Base-by-base conservation (phyloP, 2,113 vertebrate genomes). In the Isichthys henryi region DNA sequence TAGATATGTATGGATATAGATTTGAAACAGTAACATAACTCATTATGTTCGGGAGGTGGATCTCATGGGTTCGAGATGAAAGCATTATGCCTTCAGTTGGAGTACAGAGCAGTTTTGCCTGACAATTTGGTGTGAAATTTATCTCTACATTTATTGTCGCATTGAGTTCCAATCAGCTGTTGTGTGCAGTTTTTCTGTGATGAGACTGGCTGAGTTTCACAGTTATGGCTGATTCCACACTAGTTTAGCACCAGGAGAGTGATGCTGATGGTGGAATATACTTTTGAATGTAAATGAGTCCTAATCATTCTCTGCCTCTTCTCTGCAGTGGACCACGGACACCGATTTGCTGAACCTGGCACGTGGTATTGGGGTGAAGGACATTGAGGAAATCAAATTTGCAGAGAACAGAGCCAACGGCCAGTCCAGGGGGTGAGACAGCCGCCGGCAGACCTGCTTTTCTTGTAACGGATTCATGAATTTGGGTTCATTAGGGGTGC, bases 381-480 rank as follows among this genome's bases (percentile, higher is more conserved):
- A 99, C 17, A 95, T 98, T 5, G 93, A 95, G 92, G 97, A 99
- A 62, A 94, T 99, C 87, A 98, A 97, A 91, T 99, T 99, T 66
- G 97, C 97, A 0, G 98, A 99, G 92, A 99, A 98, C 93, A 93
- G 96, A 95, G 95, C 94, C 53, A 99, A 99, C 92, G 98, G 98
- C 92, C 98, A 98, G 92, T 99, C 98, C 1, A 98, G 98, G 96
- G 98, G 98, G 98, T 99, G 92, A 97, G 97, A 91, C 35, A 74
- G 48, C 48, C 6, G 45, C 9, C 2, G 11, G 15, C 23, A 48
- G 39, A 8, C 9, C 11, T 19, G 74, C 43, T 48, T 89, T 66
- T 27, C 62, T 27, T 1, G 62, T 3, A 13, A 31, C 62, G 4
- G 62, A 70, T 31, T 62, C 43, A 0, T 19, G 11, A 4, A 31